Base-by-base conservation (phyloP, 2,888 invertebrate genomes). In the Stomorhina lunata region DNA sequence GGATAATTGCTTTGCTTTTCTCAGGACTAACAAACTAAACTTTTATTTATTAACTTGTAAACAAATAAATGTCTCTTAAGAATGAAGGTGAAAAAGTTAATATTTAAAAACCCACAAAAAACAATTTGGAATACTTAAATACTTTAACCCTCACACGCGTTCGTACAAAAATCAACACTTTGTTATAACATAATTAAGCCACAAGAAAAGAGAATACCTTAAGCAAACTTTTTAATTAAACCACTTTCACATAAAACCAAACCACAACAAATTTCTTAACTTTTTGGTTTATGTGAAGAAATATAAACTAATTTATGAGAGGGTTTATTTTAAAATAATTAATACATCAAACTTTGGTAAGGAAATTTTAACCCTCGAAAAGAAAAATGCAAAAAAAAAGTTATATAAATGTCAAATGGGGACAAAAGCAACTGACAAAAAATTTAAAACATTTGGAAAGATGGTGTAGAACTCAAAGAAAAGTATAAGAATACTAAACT, bases 161-260 rank as follows among this genome's bases (percentile, higher is more conserved):
- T 29, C 6, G 2, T 4, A 25, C n/a, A n/a, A n/a, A n/a, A n/a
- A n/a, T n/a, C n/a, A 10, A 27, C 25, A 25, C 20, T 7, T 45
- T 17, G 37, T 12, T 37, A 61, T 37, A 72, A 69, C 40, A 43
- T 43, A 45, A 69, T 69, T 57, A 73, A 76, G 25, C 66, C 66
- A 9, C 59, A 55, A 57, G 15, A 45, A 65, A 48, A 43, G 17
- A 17, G n/a, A 32, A 57, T 12, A 37, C 22, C 53, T 22, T 59
- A 27, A 32, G 32, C 15, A 22, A 63, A 69, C 61, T 77, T 77
- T 77, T 61, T 77, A 61, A 77, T 69, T 77, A 61, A 53, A 61
- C 10, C 32, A 32, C 50, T 29, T 50, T 10, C 9, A 7, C 37
- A 55, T 37, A 2, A 50, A 15, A 72, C 15, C 10, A 72, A 61